These are phyloP conservation scores for Mactra quadrangularis DNA, from an alignment of 1,140 invertebrate species.

Conservation along the genomic window DNA sequence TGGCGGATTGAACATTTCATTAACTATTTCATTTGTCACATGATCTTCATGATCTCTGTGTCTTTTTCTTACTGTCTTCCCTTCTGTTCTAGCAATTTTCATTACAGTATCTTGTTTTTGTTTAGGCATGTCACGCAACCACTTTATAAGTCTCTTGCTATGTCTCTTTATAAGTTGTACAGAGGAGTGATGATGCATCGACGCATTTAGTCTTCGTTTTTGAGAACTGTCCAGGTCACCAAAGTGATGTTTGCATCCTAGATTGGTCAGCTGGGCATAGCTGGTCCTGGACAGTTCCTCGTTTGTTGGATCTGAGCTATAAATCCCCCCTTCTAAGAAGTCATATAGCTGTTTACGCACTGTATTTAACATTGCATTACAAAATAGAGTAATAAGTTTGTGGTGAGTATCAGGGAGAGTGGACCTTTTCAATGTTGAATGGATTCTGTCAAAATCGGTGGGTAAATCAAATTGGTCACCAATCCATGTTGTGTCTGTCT, in stretches of 20 bases:
- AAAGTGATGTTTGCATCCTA: conserved; percentile 37
- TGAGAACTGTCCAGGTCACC: conserved; percentile 23
- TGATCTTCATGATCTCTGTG: not conserved
- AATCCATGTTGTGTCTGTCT: not conserved
- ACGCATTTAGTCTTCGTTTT: conserved; percentile 4
- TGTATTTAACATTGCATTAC: not conserved
- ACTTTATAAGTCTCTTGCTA: not conserved
- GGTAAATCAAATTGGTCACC: not conserved
- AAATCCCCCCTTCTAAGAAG: conserved; percentile 4
- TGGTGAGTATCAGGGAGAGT: not conserved
- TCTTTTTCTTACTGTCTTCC: not conserved
- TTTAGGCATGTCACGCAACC: not conserved
- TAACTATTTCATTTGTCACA: not conserved
- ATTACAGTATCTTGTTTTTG: not conserved
- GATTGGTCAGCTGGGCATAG: conserved; percentile 11
- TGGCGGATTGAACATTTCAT: not conserved
- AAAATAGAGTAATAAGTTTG: not conserved
- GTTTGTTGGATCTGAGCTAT: not conserved
- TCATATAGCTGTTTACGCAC: not conserved
- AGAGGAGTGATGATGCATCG: conserved; percentile 27
- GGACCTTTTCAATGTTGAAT: not conserved
- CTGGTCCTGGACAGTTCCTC: not conserved
- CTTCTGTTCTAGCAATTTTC: not conserved
- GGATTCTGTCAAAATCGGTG: not conserved
- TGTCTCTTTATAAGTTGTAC: conserved; percentile 29